phyloP scores from a whole-genome alignment of 2,797 vertebrate genomes.

The Novumbra hubbsi region DNA sequence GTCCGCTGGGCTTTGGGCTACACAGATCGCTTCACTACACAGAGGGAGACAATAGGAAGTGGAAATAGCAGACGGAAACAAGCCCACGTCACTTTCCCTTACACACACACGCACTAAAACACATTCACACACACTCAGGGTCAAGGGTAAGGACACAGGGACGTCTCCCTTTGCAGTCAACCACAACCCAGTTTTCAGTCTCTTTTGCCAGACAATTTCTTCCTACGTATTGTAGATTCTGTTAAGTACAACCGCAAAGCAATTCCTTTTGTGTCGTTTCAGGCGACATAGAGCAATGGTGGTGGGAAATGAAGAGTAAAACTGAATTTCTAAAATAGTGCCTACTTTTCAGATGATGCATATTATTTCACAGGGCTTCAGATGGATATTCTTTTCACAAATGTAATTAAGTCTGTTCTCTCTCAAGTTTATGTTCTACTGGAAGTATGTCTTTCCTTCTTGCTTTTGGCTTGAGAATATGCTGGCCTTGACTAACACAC shows the following conservation, averaged over 20 bases:
- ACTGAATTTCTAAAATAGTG: conserved; percentile 21
- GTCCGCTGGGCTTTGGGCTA: conserved; percentile 47
- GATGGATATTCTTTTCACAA: conserved; percentile 4
- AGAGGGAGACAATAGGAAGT: conserved; percentile 40
- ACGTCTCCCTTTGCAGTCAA: conserved; percentile 33
- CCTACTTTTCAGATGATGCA: not conserved
- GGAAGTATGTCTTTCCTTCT: conserved; percentile 39
- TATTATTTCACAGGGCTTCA: not conserved
- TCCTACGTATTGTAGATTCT: not conserved
- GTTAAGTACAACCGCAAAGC: conserved; percentile 17
- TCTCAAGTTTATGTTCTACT: conserved; percentile 11
- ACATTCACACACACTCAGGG: conserved; percentile 18
- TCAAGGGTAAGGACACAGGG: conserved; percentile 35
- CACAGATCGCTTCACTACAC: conserved; percentile 54
- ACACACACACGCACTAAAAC: conserved; percentile 19
- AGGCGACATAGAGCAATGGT: conserved; percentile 16
- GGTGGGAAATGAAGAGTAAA: conserved; percentile 15
- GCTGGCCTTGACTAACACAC: conserved; percentile 53
- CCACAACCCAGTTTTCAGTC: conserved; percentile 18
- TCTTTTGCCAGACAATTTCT: not conserved
- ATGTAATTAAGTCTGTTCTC: conserved; percentile 36
- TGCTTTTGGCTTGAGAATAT: conserved; percentile 48
- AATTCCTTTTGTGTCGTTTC: conserved; percentile 23
- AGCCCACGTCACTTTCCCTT: conserved; percentile 18
- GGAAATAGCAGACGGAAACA: conserved; percentile 39